Evolutionary conservation across 2,797 vertebrate species (phyloP), one percentile per base, ranked within the genome.

Genomic region (Strix occidentalis): DNA sequence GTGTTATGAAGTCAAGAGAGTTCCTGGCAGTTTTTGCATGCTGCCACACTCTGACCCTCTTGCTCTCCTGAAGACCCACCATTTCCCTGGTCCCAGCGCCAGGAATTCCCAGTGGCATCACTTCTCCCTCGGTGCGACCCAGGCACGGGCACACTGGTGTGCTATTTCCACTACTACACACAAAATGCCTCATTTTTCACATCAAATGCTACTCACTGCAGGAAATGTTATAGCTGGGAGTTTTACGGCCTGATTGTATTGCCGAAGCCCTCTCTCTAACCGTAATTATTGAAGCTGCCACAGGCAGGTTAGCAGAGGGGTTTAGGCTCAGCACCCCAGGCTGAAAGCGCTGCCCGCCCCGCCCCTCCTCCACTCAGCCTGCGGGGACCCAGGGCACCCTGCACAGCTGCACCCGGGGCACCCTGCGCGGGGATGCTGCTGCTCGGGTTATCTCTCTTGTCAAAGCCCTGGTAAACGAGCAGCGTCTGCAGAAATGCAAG

Each of bases 21-120:
- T 26, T 54, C 23, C 54, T 51, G 25, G 37, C 29, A 41, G 41
- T 60, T 79, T 70, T 48, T 53, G 50, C n/a, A 25, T 46, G 81
- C 46, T 69, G 77, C 72, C 69, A 29, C 3, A 1, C 39, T 78
- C 33, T 0, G 0, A 24, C 5, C 66, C 43, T 28, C 1, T 1
- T 25, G 5, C 31, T 23, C 29, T 61, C 9, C 54, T 6, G 9
- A 26, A 45, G 53, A 0, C 48, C 37, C 8, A 1, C 46, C 2
- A 1, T 6, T 6, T 29, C 82, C 60, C 60, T 68, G 50, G 8
- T 16, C 8, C 14, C 0, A 1, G 0, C 1, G 3, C 58, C 1
- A 5, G 35, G 33, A 58, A 28, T 68, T 72, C 50, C 39, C 50
- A 9, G 13, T 0, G 20, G 33, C 56, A 26, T 13, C 1, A 4